phyloP scores from a whole-genome alignment of 2,888 invertebrate species.

The Galeopsomyia nigrocyanea region DNA sequence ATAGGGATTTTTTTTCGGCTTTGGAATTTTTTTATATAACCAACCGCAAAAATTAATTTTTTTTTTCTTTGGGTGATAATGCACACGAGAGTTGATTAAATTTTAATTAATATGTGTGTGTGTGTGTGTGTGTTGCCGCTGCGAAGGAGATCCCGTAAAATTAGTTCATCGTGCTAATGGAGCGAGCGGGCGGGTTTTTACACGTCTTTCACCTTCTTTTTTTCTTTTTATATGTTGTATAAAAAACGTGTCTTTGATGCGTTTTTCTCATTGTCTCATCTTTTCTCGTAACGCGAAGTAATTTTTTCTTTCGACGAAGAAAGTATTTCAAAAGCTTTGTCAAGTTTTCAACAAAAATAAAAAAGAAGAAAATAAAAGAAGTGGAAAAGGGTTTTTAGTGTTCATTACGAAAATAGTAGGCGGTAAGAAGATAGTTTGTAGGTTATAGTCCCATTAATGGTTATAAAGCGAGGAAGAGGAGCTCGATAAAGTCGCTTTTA shows the following conservation, averaged over 20 bases:
- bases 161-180: constrained; percentile 18
- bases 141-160: not conserved
- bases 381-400: not conserved
- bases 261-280: too few relatives aligned
- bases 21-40: too few relatives aligned
- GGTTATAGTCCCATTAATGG: not conserved
- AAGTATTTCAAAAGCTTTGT: too few relatives aligned
- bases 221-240: not conserved
- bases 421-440: too few relatives aligned
- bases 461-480: not conserved
- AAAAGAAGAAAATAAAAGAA: too few relatives aligned
- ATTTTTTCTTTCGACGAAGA: too few relatives aligned
- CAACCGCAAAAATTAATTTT: not conserved
- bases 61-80: too few relatives aligned
- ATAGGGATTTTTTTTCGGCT: too few relatives aligned
- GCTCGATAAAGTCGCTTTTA: constrained; percentile 6
- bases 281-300: too few relatives aligned
- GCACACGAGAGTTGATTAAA: constrained; percentile 21
- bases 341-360: too few relatives aligned
- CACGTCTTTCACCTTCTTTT: too few relatives aligned
- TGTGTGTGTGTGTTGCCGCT: too few relatives aligned
- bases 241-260: not conserved
- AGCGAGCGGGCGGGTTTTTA: not conserved
- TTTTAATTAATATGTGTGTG: constrained; percentile 28
- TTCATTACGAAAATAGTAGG: not conserved